Evolutionary conservation across 1,140 invertebrate species (phyloP), one percentile per base, ranked within the genome.

Genomic region (Micrasema longulum): DNA sequence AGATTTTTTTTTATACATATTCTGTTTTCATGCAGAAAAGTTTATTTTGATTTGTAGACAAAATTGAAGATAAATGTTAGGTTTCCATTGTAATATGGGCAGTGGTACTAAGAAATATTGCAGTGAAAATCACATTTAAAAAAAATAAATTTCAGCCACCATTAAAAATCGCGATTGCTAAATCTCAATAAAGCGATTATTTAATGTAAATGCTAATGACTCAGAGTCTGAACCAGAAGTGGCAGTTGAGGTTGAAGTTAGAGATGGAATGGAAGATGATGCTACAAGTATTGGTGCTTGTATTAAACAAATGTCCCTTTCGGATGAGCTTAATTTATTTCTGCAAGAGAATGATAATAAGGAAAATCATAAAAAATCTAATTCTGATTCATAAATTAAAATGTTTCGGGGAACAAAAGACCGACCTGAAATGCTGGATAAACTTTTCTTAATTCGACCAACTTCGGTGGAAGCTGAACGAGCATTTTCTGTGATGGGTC

Each of bases 391-490:
- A 60, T 20, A 60, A 60, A 60, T 60, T 60, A 4, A 60, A 12
- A 31, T 60, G 55, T 60, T 60, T 60, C 55, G 55, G 14, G 55
- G 1, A 60, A 60, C 55, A 60, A 31, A 60, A 60, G 14, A 12
- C 55, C 26, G 55, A 35, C 55, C 26, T 60, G 55, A 60, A 60
- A 60, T 60, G 9, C 20, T 60, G 31, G 55, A 60, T 60, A 60
- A 41, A 60, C 55, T 60, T 31, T 60, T 60, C 55, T 31, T 23
- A 11, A 60, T 60, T 60, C 22, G 55, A 60, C 55, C 55, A 60
- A 60, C 55, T 60, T 60, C 55, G 36, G 55, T 60, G 55, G 55
- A 60, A 60, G 55, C 55, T 4, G 55, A 60, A 60, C 55, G 55
- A 31, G 55, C 26, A 26, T 60, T 60, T 60, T 60, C 36, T 60